Base-by-base conservation (phyloP, 2,888 invertebrate genomes). In the Aricia artaxerxes region DNA sequence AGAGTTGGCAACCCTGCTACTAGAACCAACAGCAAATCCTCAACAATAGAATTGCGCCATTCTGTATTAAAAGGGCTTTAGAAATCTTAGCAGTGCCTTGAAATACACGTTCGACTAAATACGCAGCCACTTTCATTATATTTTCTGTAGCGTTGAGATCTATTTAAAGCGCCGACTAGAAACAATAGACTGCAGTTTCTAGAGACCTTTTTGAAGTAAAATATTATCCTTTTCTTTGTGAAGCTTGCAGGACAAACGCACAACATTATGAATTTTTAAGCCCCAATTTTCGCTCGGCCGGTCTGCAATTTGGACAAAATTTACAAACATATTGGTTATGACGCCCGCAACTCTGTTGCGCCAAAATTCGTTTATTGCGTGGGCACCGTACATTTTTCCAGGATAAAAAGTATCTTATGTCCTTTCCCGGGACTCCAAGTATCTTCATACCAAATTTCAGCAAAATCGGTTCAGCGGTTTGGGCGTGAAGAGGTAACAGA, bases 31-130 rank as follows among this genome's bases (percentile, higher is more conserved):
- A 57, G 31, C 53, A 35, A 57, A 76, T 76, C 76, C 57, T 31
- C 76, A 76, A 76, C 76, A 76, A 57, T 76, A 16, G 76, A 75
- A 76, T 76, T 76, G 76, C 76, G 76, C 53, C 76, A 76, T 31
- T 31, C 76, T n/a, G 11, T 49, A n/a, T 73, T 40, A 40, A 57
- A 69, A 76, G 76, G 76, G 76, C 76, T 76, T 76, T 57, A 76
- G 76, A 76, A 76, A 76, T 76, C 76, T 76, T 38, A 76, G 53
- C 57, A 57, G 57, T 76, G 76, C 76, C 76, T 76, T 76, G 76
- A 57, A 53, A 76, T 76, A 53, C 49, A 57, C 76, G 24, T 76
- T 24, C 13, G 53, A 24, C 35, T 76, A 57, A 53, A 24, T 76
- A 76, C 53, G 35, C 53, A 53, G 57, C 31, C 31, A 31, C 76